Evolutionary conservation across 2,113 vertebrate species (phyloP).

Genomic region (Apaloderma vittatum): DNA sequence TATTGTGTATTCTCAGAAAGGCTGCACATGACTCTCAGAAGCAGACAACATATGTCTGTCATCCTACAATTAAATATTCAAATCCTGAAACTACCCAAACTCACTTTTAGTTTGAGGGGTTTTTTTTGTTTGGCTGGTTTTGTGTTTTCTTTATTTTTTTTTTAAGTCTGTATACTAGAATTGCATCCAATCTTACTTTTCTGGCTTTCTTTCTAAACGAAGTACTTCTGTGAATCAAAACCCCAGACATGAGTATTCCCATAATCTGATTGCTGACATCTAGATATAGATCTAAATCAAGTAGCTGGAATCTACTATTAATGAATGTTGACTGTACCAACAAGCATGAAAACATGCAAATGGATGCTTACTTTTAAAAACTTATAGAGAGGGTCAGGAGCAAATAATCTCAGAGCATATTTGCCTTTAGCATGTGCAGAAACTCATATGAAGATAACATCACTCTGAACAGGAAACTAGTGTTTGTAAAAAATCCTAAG

Average conservation of each 20-base stretch:
- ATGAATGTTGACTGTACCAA: not conserved
- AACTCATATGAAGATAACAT: slow-evolving; percentile 40
- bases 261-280: not conserved
- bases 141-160: not conserved
- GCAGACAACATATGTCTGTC: not conserved
- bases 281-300: slow-evolving; percentile 21
- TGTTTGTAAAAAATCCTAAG: slow-evolving; percentile 46
- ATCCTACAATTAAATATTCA: not conserved
- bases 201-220: not conserved
- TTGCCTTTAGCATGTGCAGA: slow-evolving; percentile 42
- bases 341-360: slow-evolving; percentile 32
- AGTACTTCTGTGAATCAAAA: slow-evolving; percentile 17
- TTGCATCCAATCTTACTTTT: not conserved
- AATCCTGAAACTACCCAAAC: not conserved
- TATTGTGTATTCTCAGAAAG: not conserved
- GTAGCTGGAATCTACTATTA: slow-evolving; percentile 41
- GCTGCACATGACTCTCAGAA: not conserved
- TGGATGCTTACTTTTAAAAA: not conserved
- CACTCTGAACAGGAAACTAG: slow-evolving; percentile 50
- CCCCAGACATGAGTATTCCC: not conserved
- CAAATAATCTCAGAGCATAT: not conserved
- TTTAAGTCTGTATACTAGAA: not conserved
- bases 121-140: not conserved
- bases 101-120: not conserved
- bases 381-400: not conserved